These are phyloP conservation scores for Eriosoma lanigerum DNA, from an alignment of 1,140 invertebrate species.

Conservation along the genomic window DNA sequence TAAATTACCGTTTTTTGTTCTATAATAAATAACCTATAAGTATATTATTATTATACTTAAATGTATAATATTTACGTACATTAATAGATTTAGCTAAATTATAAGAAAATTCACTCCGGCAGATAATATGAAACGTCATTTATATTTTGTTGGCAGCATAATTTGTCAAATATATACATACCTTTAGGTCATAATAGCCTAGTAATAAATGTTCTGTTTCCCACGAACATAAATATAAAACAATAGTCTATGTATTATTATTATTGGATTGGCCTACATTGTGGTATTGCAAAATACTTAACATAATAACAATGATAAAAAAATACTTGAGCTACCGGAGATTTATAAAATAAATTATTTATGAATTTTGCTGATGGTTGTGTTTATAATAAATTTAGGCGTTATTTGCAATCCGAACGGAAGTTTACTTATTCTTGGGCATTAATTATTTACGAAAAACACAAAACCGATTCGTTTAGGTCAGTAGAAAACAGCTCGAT, in stretches of 20 bases:
- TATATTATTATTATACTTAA: not conserved
- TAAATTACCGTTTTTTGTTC: not conserved
- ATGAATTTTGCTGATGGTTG: constrained; percentile 43
- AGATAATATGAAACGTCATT: not conserved
- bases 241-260: constrained; percentile 39
- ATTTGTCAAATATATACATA: constrained; percentile 45
- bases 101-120: constrained; percentile 8
- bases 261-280: constrained; percentile 48
- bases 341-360: constrained; percentile 47
- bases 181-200: constrained; percentile 33
- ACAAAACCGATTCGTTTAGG: constrained; percentile 41
- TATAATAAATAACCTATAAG: not conserved
- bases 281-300: constrained; percentile 45
- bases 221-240: constrained; percentile 43
- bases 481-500: constrained; percentile 37
- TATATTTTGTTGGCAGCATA: constrained; percentile 39
- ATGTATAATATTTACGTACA: not conserved
- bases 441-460: constrained; percentile 47
- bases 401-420: constrained; percentile 45
- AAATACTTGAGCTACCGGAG: constrained; percentile 37
- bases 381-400: constrained; percentile 46
- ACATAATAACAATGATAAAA: constrained; percentile 43
- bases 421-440: constrained; percentile 40
- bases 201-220: constrained; percentile 42
- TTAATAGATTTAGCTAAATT: not conserved